Conservation (phyloP, 2,888 invertebrate species). For the Lottia scabra region DNA sequence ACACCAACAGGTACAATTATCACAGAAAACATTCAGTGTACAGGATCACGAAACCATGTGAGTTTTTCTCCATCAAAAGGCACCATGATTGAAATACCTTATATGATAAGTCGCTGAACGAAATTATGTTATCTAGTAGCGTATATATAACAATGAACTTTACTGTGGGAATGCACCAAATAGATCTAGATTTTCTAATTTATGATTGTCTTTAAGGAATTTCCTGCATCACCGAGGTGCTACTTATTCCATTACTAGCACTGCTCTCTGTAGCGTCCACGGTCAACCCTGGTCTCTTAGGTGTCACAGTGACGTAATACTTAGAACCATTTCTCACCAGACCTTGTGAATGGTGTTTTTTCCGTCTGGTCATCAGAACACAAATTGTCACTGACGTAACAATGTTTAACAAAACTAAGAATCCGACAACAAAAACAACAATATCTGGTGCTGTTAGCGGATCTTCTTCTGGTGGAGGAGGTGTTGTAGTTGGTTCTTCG, state of each 20-base stretch:
- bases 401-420: conserved; percentile 28
- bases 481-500: conserved; percentile 19
- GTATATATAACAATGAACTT: too few relatives aligned
- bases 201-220: not conserved
- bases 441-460: conserved; percentile 24
- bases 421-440: conserved; percentile 30
- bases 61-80: too few relatives aligned
- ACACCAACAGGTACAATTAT: too few relatives aligned
- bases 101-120: too few relatives aligned
- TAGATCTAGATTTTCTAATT: too few relatives aligned
- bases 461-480: conserved; percentile 10
- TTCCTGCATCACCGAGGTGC: not conserved
- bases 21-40: too few relatives aligned
- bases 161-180: too few relatives aligned
- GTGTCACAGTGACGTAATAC: conserved; percentile 24
- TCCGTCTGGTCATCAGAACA: conserved; percentile 13
- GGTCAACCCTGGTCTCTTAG: not conserved
- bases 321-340: conserved; percentile 23
- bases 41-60: too few relatives aligned
- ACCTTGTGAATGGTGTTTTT: conserved; percentile 5
- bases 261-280: not conserved
- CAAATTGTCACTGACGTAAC: conserved; percentile 22
- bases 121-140: too few relatives aligned
- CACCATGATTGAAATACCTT: too few relatives aligned
- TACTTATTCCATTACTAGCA: not conserved